Conservation (phyloP, 2,888 invertebrate species). For the Heteropelma amictum region DNA sequence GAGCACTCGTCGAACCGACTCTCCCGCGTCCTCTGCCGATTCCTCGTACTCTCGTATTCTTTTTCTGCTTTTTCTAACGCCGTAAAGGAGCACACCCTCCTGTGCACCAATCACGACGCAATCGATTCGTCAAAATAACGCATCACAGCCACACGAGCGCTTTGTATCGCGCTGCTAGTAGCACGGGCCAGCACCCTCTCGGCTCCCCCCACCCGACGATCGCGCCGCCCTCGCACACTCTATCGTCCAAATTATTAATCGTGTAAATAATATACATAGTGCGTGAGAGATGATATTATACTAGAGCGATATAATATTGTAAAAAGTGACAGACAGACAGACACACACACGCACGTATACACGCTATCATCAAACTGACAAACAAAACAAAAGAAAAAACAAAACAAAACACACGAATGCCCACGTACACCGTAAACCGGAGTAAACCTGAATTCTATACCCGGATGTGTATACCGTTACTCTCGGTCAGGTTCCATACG, state of each 20-base stretch:
- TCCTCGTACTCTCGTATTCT: constrained; percentile 29
- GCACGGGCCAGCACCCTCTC: constrained; percentile 42
- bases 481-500: constrained; percentile 64
- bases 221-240: constrained; percentile 55
- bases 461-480: constrained; percentile 58
- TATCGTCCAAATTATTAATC: constrained; percentile 64
- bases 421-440: constrained; percentile 38
- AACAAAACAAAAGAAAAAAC: constrained; percentile 37
- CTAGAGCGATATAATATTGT: constrained; percentile 73
- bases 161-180: constrained; percentile 47
- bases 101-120: constrained; percentile 42
- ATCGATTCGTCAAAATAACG: constrained; percentile 33
- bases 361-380: constrained; percentile 30
- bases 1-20: constrained; percentile 62
- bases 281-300: constrained; percentile 70
- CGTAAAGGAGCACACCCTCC: constrained; percentile 44
- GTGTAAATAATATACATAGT: constrained; percentile 74
- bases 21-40: background rate
- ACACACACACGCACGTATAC: constrained; percentile 54
- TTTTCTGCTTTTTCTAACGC: constrained; percentile 51
- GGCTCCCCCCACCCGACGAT: constrained; percentile 3
- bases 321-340: constrained; percentile 61
- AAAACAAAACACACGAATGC: constrained; percentile 40
- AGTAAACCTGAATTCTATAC: constrained; percentile 47
- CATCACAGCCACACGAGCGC: constrained; percentile 42